A percentile compares a stretch with the other conserved stretches of the same genome.
phyloP scores from a whole-genome alignment of 2,888 invertebrate genomes.

The Callosobruchus maculatus region DNA sequence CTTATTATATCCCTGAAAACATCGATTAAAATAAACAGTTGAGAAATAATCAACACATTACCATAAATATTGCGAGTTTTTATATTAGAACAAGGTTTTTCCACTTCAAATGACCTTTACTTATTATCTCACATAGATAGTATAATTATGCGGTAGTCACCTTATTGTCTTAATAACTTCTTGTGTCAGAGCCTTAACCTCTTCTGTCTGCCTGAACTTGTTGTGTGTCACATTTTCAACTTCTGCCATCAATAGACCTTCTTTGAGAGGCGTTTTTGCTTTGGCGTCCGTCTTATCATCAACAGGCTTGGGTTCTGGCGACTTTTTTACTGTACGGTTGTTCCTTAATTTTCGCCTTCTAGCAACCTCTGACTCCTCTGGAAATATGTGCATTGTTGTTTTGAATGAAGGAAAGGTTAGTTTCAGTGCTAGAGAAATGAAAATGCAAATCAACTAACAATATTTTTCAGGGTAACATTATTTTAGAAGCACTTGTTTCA shows the following conservation, averaged over 20 bases:
- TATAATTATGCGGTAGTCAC: neutral
- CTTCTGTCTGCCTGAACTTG: conserved; percentile 86
- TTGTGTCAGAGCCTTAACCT: conserved; percentile 94
- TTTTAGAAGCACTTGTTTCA: too few species aligned
- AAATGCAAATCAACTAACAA: neutral
- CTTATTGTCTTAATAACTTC: conserved; percentile 88
- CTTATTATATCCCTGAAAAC: conserved; percentile 83
- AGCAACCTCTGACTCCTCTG: conserved; percentile 67
- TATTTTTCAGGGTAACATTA: too few species aligned
- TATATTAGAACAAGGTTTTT: too few species aligned
- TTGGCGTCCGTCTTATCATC: conserved; percentile 26
- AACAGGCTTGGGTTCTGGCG: conserved; percentile 13
- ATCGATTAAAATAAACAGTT: neutral
- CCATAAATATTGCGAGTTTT: too few species aligned
- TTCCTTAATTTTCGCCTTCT: conserved; percentile 52
- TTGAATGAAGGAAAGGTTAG: conserved; percentile 81
- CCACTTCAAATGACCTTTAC: too few species aligned
- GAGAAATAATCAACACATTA: neutral
- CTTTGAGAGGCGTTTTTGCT: conserved; percentile 29
- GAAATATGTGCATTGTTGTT: conserved; percentile 75
- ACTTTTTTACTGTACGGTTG: conserved; percentile 38
- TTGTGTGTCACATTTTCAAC: conserved; percentile 89
- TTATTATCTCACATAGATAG: too few species aligned
- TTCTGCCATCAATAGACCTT: conserved; percentile 83
- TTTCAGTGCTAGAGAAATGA: conserved; percentile 60